phyloP scores from a whole-genome alignment of 2,113 vertebrate genomes.

The Nothoprocta pentlandii region DNA sequence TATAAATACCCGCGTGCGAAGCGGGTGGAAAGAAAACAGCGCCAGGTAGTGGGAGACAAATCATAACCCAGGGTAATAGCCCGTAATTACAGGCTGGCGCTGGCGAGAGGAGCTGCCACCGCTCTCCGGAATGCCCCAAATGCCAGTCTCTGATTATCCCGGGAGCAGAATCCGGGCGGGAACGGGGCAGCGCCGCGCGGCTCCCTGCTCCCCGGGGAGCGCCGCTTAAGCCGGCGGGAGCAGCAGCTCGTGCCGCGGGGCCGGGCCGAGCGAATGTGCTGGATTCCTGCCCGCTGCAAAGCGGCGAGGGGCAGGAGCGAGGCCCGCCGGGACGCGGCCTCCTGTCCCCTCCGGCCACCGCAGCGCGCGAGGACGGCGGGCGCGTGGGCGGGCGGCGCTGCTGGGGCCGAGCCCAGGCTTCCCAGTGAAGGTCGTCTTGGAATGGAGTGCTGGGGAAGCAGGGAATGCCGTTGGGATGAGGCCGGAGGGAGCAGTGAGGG shows the following conservation, averaged over 20 bases:
- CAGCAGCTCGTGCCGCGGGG: background rate
- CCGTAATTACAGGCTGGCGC: constrained; percentile 52
- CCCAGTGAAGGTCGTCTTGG: no score
- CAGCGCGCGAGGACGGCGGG: no score
- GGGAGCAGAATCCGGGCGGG: constrained; percentile 4
- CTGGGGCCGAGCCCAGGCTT: no score
- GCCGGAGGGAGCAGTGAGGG: no score
- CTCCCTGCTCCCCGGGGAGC: no score
- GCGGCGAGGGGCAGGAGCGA: constrained; percentile 50
- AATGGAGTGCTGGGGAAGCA: no score
- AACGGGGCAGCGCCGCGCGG: background rate
- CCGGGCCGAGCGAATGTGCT: constrained; percentile 40
- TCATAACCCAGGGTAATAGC: constrained; percentile 58
- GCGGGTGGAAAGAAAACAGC: background rate
- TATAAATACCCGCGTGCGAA: constrained; percentile 61
- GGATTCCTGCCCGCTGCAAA: constrained; percentile 64
- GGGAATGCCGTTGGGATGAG: no score
- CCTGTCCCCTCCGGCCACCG: no score
- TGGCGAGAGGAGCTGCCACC: constrained; percentile 49
- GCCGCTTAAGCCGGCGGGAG: background rate
- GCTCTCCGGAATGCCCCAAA: constrained; percentile 45
- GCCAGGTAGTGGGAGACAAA: constrained; percentile 47
- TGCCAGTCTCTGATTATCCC: constrained; percentile 25
- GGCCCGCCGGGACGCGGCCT: background rate
- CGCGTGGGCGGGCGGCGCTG: no score